Percentiles rank a stretch among this genome's conserved stretches.
phyloP scores from a whole-genome alignment of 1,140 invertebrate genomes.

The Bombus waltoni region DNA sequence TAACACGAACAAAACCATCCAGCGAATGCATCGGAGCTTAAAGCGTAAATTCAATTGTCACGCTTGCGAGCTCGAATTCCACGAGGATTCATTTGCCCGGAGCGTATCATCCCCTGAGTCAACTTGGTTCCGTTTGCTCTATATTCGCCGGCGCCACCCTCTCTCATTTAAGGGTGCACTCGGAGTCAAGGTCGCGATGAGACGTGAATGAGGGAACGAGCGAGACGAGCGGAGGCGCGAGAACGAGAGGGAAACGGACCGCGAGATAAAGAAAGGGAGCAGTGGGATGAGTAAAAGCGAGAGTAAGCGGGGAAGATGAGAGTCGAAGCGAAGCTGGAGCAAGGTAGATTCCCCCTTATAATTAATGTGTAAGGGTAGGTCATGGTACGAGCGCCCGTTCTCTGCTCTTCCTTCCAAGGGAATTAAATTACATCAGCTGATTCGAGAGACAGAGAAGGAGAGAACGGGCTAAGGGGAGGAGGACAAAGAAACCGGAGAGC shows the following conservation, averaged over 20 bases:
- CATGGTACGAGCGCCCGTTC: slow-evolving; percentile 68
- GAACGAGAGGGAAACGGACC: slow-evolving; percentile 55
- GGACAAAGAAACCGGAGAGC: slow-evolving; percentile 49
- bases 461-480: neutral
- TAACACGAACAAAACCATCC: neutral
- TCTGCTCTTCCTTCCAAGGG: slow-evolving; percentile 69
- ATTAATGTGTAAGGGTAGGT: slow-evolving; percentile 82
- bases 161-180: slow-evolving; percentile 73
- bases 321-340: slow-evolving; percentile 54
- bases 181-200: slow-evolving; percentile 72
- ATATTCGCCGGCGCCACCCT: slow-evolving; percentile 68
- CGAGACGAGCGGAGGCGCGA: slow-evolving; percentile 43
- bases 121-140: slow-evolving; percentile 56
- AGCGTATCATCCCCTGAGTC: slow-evolving; percentile 55
- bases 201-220: slow-evolving; percentile 73
- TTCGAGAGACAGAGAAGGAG: slow-evolving; percentile 62
- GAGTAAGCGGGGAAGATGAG: slow-evolving; percentile 53
- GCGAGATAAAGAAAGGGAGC: slow-evolving; percentile 45
- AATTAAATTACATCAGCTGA: slow-evolving; percentile 79
- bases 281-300: slow-evolving; percentile 59
- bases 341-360: slow-evolving; percentile 79
- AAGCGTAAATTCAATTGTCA: slow-evolving; percentile 29
- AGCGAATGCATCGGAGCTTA: neutral
- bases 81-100: slow-evolving; percentile 40
- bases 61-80: neutral